Evolutionary conservation across 1,140 invertebrate species (phyloP).

Genomic region (Orius laevigatus): DNA sequence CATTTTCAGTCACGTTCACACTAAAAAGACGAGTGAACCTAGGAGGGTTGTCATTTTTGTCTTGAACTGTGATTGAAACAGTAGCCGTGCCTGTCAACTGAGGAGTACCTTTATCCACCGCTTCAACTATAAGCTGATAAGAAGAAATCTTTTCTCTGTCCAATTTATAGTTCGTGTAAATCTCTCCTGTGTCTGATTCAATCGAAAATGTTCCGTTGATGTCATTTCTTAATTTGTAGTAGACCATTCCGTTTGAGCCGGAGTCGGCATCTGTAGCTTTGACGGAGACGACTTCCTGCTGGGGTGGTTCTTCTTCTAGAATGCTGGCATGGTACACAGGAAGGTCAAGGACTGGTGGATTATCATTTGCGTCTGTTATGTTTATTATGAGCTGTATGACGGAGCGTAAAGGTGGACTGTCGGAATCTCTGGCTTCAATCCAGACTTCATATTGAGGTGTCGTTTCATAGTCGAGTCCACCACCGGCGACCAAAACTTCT

Average conservation of each 20-base stretch:
- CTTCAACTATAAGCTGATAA: conserved; percentile 73
- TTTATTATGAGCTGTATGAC: conserved; percentile 63
- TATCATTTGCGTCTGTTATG: conserved; percentile 84
- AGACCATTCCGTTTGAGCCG: conserved; percentile 68
- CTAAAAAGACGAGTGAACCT: conserved; percentile 82
- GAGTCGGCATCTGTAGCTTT: conserved; percentile 73
- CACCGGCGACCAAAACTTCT: conserved; percentile 54
- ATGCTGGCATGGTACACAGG: conserved; percentile 69
- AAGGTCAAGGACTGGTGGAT: conserved; percentile 65
- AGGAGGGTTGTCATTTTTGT: conserved; percentile 92
- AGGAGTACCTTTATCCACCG: conserved; percentile 70
- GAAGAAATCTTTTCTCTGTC: conserved; percentile 74
- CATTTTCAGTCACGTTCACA: conserved; percentile 90
- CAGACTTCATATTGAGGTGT: conserved; percentile 72
- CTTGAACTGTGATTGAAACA: conserved; percentile 64
- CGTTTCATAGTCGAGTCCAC: conserved; percentile 77
- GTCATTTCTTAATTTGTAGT: conserved; percentile 58
- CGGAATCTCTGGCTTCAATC: conserved; percentile 78
- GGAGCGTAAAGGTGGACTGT: conserved; percentile 58
- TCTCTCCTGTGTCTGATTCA: conserved; percentile 62
- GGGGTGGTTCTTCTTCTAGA: conserved; percentile 69
- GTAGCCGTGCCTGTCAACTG: conserved; percentile 67
- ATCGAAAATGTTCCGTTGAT: conserved; percentile 65
- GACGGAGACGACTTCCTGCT: conserved; percentile 57
- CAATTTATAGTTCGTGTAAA: conserved; percentile 63